phyloP scores from a whole-genome alignment of 2,888 invertebrate genomes.

The Seira ritae region DNA sequence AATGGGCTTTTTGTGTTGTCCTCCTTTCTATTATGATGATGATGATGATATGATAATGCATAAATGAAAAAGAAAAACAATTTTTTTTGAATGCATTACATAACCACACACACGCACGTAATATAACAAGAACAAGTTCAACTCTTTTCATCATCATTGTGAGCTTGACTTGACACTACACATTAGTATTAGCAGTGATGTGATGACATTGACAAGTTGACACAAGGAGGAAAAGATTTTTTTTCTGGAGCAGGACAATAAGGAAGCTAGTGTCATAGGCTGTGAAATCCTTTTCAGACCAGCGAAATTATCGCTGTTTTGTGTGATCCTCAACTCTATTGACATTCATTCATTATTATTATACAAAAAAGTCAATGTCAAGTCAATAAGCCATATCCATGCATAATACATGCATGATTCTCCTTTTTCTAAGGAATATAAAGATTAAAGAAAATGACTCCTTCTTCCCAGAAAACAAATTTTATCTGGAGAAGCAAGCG shows the following conservation, averaged over 20 bases:
- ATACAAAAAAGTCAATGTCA: too few species aligned
- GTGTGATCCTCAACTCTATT: too few species aligned
- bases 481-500: too few species aligned
- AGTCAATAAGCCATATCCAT: too few species aligned
- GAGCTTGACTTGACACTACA: background rate
- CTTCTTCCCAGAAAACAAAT: too few species aligned
- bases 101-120: constrained; percentile 34
- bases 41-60: too few species aligned
- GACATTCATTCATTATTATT: too few species aligned
- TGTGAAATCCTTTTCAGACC: background rate
- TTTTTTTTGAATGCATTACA: constrained; percentile 25
- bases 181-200: background rate
- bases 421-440: too few species aligned
- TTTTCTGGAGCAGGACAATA: constrained; percentile 9
- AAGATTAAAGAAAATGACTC: too few species aligned
- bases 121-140: background rate
- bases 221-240: background rate
- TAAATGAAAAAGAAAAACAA: constrained; percentile 28
- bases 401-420: too few species aligned
- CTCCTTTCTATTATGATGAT: background rate
- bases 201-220: constrained; percentile 9
- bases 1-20: background rate
- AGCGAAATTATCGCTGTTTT: too few species aligned
- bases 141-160: constrained; percentile 14
- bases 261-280: constrained; percentile 11